These are phyloP conservation scores for Cerceris ruficornis DNA, from an alignment of 2,888 invertebrate species.

Conservation along the genomic window DNA sequence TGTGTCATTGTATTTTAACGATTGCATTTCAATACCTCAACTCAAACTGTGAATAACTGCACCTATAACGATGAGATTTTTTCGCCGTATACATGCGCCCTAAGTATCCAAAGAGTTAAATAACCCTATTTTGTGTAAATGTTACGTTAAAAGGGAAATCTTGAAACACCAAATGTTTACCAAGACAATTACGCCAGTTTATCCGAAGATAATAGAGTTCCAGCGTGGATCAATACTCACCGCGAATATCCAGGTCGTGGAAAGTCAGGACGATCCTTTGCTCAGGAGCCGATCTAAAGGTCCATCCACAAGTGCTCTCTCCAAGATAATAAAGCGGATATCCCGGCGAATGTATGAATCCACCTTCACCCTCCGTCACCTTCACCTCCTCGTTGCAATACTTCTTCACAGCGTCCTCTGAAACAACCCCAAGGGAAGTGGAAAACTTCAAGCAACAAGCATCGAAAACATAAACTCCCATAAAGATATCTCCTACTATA, in stretches of 20 bases:
- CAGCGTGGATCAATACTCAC: slow-evolving; percentile 81
- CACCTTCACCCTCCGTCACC: slow-evolving; percentile 77
- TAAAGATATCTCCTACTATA: background rate
- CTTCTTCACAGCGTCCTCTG: slow-evolving; percentile 81
- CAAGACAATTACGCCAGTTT: background rate
- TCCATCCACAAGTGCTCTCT: slow-evolving; percentile 86
- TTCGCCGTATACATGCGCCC: too few relatives aligned
- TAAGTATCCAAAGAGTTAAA: too few relatives aligned
- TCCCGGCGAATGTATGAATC: slow-evolving; percentile 84
- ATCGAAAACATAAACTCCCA: background rate
- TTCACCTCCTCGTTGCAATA: slow-evolving; percentile 83
- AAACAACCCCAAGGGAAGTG: slow-evolving; percentile 53
- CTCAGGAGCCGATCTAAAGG: slow-evolving; percentile 84
- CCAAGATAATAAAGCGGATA: slow-evolving; percentile 90
- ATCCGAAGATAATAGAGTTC: background rate
- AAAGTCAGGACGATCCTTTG: slow-evolving; percentile 86
- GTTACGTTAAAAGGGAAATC: too few relatives aligned
- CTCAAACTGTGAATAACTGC: too few relatives aligned
- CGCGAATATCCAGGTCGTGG: slow-evolving; percentile 88
- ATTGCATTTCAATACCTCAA: too few relatives aligned
- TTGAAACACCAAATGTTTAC: background rate
- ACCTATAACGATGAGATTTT: too few relatives aligned
- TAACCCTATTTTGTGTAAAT: too few relatives aligned
- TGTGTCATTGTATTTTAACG: too few relatives aligned
- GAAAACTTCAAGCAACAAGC: background rate